Evolutionary conservation across 1,140 invertebrate species (phyloP), one percentile per base, ranked within the genome.

Genomic region (Anastatus disparis): DNA sequence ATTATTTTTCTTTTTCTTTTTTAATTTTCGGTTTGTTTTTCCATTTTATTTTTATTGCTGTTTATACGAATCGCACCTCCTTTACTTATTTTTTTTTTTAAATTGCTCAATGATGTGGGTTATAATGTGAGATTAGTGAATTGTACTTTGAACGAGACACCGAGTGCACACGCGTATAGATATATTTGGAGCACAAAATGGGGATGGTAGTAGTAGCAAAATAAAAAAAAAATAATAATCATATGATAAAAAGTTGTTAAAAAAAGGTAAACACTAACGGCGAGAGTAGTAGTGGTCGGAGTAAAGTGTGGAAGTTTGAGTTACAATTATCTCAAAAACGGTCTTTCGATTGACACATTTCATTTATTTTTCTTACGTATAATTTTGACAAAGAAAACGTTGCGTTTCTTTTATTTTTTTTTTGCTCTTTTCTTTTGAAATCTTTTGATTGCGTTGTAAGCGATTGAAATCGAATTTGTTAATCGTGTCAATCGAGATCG

Each of bases 231-330:
- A n/a, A n/a, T n/a, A n/a, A n/a, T n/a, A n/a, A n/a, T n/a, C n/a
- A n/a, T n/a, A n/a, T n/a, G n/a, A n/a, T n/a, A 50, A 44, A 59
- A 68, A 58, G 48, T 46, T 4, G 40, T 40, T 63, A 64, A 50
- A n/a, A n/a, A n/a, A n/a, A 38, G 42, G 29, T 71, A 53, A 52
- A 66, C 38, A 55, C n/a, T 31, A 46, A 69, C n/a, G 58, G 8
- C 62, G 24, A 26, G 26, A 74, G 75, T 74, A 78, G 76, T 81
- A 74, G 75, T 75, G 78, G 76, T 81, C 77, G 77, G 81, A 84
- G 82, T 83, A 78, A 77, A 81, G 82, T 84, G 83, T 85, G 84
- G 83, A 85, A 85, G 84, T 84, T 74, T 70, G 74, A 75, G 71
- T 27, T 31, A 62, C 75, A n/a, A n/a, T n/a, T n/a, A n/a, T n/a